phyloP scores from a whole-genome alignment of 2,888 invertebrate species.

The Linnaemya tessellans region DNA sequence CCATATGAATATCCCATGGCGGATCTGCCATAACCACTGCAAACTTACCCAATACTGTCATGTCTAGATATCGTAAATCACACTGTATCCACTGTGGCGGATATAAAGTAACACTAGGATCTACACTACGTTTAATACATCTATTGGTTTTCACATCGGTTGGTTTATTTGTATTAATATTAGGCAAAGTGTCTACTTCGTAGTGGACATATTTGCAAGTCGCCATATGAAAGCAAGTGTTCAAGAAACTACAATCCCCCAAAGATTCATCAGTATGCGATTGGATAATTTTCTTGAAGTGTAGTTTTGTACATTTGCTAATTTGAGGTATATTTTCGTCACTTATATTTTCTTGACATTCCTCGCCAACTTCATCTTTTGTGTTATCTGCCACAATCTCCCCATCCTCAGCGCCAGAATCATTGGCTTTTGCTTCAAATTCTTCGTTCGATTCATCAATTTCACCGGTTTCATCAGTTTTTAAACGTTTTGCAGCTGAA shows the following conservation, averaged over 20 bases:
- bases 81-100: constrained; percentile 99
- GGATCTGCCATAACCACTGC: constrained; percentile 99
- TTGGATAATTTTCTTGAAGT: constrained; percentile 98
- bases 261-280: constrained; percentile 96
- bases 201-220: constrained; percentile 99
- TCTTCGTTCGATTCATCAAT: constrained; percentile 38
- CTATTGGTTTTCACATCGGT: constrained; percentile 81
- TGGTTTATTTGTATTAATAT: constrained; percentile 81
- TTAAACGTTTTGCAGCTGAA: constrained; percentile 40
- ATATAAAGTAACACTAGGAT: constrained; percentile 87
- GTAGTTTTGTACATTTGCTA: constrained; percentile 92
- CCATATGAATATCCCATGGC: constrained; percentile 99
- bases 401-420: constrained; percentile 78
- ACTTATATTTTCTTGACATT: constrained; percentile 69
- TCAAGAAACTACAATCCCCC: constrained; percentile 98
- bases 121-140: constrained; percentile 81
- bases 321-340: constrained; percentile 76
- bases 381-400: constrained; percentile 77
- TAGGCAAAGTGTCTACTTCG: constrained; percentile 91
- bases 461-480: constrained; percentile 36
- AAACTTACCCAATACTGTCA: constrained; percentile 91
- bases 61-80: constrained; percentile 91
- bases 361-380: constrained; percentile 73
- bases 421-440: constrained; percentile 66
- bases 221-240: constrained; percentile 99